phyloP scores from a whole-genome alignment of 2,888 invertebrate genomes.

The Dastarcus helophoroides region DNA sequence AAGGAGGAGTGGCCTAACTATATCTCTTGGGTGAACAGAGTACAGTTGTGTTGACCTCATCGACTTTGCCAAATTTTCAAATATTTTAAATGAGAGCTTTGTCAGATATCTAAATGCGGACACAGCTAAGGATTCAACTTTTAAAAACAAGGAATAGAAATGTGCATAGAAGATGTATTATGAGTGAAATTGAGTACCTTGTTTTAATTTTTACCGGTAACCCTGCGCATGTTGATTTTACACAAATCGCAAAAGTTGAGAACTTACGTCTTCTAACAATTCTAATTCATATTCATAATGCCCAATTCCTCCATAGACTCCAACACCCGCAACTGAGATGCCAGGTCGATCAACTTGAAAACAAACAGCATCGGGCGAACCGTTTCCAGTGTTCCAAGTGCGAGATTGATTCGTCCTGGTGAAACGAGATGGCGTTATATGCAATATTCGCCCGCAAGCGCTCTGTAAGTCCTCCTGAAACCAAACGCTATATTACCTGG shows the following conservation, averaged over 20 bases:
- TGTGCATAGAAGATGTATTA: no score
- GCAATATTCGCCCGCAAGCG: conserved; percentile 62
- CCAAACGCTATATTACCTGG: conserved; percentile 1
- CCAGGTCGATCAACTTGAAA: conserved; percentile 87
- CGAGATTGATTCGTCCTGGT: conserved; percentile 79
- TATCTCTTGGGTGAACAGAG: no score
- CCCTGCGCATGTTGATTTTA: no score
- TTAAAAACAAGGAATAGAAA: no score
- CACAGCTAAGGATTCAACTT: no score
- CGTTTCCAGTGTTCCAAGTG: conserved; percentile 95
- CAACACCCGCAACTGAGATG: conserved; percentile 78
- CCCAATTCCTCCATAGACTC: conserved; percentile 81
- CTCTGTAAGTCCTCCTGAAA: conserved; percentile 56
- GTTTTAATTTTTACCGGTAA: no score
- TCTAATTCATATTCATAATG: conserved; percentile 87
- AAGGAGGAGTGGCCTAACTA: no score
- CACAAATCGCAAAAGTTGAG: conserved; percentile 2
- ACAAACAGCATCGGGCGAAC: conserved; percentile 92
- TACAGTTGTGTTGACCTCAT: no score
- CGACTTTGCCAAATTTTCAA: no score
- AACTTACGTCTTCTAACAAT: conserved; percentile 64
- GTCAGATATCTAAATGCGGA: no score
- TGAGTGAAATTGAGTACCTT: no score
- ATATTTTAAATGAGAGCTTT: no score
- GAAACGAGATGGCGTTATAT: conserved; percentile 82